Conservation (phyloP, 2,888 invertebrate species). For the Serripes groenlandicus region DNA sequence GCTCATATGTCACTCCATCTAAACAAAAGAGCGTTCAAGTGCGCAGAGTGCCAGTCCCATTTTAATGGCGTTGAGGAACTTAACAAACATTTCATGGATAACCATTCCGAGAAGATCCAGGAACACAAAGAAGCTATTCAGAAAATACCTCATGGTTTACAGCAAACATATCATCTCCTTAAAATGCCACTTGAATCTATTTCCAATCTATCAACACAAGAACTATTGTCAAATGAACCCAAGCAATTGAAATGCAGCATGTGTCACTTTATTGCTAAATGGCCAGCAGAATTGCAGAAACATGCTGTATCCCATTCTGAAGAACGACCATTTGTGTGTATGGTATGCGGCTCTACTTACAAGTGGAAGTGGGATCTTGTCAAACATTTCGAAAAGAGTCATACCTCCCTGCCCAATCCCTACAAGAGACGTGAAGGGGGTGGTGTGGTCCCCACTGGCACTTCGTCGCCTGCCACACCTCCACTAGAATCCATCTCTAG, state of each 20-base stretch:
- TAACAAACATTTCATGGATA: constrained; percentile 83
- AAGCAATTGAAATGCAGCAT: constrained; percentile 84
- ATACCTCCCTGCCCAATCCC: constrained; percentile 84
- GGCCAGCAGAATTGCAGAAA: constrained; percentile 85
- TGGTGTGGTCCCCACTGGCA: constrained; percentile 43
- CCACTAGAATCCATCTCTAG: constrained; percentile 66
- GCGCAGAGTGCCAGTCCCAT: constrained; percentile 83
- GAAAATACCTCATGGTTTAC: constrained; percentile 82
- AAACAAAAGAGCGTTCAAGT: constrained; percentile 81
- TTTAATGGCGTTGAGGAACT: constrained; percentile 83
- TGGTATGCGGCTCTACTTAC: constrained; percentile 85
- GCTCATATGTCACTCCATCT: constrained; percentile 81
- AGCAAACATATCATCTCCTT: constrained; percentile 82
- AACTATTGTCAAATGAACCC: constrained; percentile 71
- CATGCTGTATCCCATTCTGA: constrained; percentile 86
- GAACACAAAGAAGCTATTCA: constrained; percentile 82
- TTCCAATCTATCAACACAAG: constrained; percentile 75
- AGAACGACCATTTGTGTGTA: constrained; percentile 83
- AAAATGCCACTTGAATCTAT: constrained; percentile 81
- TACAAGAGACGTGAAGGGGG: constrained; percentile 82
- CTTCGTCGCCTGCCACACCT: constrained; percentile 46
- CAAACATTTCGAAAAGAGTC: constrained; percentile 86
- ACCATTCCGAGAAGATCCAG: constrained; percentile 80
- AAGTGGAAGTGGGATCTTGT: constrained; percentile 86
- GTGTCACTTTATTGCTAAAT: constrained; percentile 85